These are phyloP conservation scores for Tetranychus cinnabarinus DNA, from an alignment of 1,140 invertebrate genomes.

Conservation along the genomic window DNA sequence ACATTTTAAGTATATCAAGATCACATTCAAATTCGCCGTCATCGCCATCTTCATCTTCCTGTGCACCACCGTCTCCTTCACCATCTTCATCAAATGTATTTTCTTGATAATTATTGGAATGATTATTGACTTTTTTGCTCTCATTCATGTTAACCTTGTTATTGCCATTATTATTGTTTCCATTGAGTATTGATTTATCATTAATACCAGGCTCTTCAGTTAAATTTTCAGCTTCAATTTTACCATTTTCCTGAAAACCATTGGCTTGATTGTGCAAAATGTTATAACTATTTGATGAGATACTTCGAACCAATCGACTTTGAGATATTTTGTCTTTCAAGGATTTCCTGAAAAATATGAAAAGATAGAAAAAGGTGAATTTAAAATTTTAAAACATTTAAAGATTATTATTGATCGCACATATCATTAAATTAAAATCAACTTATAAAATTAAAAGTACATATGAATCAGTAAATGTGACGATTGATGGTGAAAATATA, in stretches of 20 bases:
- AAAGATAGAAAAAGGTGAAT: not conserved
- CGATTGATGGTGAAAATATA: too few species aligned
- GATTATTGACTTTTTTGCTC: not conserved
- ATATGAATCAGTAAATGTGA: too few species aligned
- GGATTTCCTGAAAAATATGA: constrained; percentile 3
- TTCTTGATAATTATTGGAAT: not conserved
- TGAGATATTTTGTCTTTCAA: constrained; percentile 10
- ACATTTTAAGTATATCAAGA: constrained; percentile 3
- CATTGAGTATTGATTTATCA: not conserved
- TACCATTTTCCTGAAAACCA: not conserved
- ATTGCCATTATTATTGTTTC: not conserved
- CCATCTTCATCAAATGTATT: constrained; percentile 11
- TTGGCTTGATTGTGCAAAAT: constrained; percentile 9
- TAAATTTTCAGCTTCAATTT: not conserved
- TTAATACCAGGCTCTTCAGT: not conserved
- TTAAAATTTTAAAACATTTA: not conserved
- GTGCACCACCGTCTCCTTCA: constrained; percentile 10
- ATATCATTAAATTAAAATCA: too few species aligned
- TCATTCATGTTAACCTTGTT: not conserved
- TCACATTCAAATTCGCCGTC: not conserved
- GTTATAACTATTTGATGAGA: constrained; percentile 14
- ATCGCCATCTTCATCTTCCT: constrained; percentile 2
- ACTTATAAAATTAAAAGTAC: too few species aligned
- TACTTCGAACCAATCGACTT: constrained; percentile 13
- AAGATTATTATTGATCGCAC: not conserved